These are phyloP conservation scores for Salvelinus fontinalis DNA, from an alignment of 2,113 vertebrate species.

Conservation along the genomic window DNA sequence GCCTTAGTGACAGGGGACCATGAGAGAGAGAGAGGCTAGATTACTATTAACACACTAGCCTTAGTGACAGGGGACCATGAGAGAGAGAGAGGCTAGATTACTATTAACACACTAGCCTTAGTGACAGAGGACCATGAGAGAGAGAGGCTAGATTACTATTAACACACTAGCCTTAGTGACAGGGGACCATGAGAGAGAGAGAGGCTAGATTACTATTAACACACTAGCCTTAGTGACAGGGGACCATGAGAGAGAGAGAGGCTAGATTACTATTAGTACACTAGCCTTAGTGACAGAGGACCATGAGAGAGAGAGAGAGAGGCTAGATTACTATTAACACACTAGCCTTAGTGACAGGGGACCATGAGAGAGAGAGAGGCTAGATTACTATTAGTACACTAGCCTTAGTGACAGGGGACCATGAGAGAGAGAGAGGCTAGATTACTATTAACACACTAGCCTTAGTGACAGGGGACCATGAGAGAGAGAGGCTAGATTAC, in stretches of 20 bases:
- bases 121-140: slow-evolving; percentile 45
- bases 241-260: slow-evolving; percentile 15
- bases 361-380: slow-evolving; percentile 21
- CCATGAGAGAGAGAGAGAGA: slow-evolving; percentile 1
- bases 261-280: background rate
- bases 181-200: slow-evolving; percentile 35
- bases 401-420: slow-evolving; percentile 59
- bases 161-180: slow-evolving; percentile 53
- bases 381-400: background rate
- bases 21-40: slow-evolving; percentile 14
- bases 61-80: slow-evolving; percentile 52
- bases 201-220: background rate
- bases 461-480: slow-evolving; percentile 53
- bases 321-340: slow-evolving; percentile 12
- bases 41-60: slow-evolving; percentile 28
- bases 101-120: slow-evolving; percentile 41
- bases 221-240: slow-evolving; percentile 59
- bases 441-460: slow-evolving; percentile 23
- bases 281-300: slow-evolving; percentile 59
- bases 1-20: slow-evolving; percentile 51
- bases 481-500: slow-evolving; percentile 7
- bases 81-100: slow-evolving; percentile 11
- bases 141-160: background rate
- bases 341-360: slow-evolving; percentile 61
- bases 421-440: slow-evolving; percentile 16